Evolutionary conservation across 2,888 invertebrate genomes (phyloP).

Genomic region (Cheilosia urbana): DNA sequence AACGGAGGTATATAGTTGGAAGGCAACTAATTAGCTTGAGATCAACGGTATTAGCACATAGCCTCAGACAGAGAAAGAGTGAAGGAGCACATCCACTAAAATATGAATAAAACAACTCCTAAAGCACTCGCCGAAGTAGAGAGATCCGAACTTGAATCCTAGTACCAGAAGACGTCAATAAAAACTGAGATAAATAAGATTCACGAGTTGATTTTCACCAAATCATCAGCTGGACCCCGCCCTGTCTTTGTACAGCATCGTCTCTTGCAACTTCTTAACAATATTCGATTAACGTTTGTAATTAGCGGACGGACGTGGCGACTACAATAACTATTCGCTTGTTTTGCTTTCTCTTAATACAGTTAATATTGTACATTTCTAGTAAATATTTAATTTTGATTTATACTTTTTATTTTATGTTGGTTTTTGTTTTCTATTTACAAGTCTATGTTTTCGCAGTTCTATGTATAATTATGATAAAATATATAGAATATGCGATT

Average conservation of each 20-base stretch:
- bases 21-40: too few species aligned
- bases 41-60: too few species aligned
- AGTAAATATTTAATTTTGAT: conserved; percentile 51
- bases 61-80: too few species aligned
- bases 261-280: conserved; percentile 2
- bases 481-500: conserved; percentile 46
- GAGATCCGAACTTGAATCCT: too few species aligned
- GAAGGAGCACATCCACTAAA: too few species aligned
- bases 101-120: too few species aligned
- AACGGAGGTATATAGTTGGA: too few species aligned
- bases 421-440: conserved; percentile 19
- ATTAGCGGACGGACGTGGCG: conserved; percentile 65
- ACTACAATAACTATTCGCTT: conserved; percentile 34
- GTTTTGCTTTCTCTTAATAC: conserved; percentile 20
- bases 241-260: not conserved
- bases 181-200: too few species aligned
- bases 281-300: conserved; percentile 4
- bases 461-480: conserved; percentile 47
- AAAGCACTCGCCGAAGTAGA: too few species aligned
- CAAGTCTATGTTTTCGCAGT: conserved; percentile 47
- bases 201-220: too few species aligned
- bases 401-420: conserved; percentile 48
- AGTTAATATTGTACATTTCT: conserved; percentile 17
- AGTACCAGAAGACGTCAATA: too few species aligned
- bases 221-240: too few species aligned